phyloP scores from a whole-genome alignment of 2,888 invertebrate genomes.

The Noctua pronuba region DNA sequence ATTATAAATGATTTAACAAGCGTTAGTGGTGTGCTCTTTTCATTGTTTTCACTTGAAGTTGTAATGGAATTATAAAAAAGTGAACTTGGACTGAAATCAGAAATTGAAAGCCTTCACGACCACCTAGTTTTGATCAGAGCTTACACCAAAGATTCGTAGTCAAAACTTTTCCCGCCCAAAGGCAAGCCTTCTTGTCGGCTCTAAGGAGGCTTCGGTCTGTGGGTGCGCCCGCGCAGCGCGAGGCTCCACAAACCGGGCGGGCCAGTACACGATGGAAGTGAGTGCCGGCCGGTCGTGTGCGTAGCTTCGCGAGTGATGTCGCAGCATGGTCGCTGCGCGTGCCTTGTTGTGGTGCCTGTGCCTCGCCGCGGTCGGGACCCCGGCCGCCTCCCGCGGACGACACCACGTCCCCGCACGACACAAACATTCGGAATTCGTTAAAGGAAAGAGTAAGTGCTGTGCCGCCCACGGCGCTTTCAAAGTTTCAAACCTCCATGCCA shows the following conservation, averaged over 20 bases:
- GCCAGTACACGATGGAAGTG: conserved; percentile 87
- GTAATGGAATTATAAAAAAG: neutral
- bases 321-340: conserved; percentile 87
- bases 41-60: neutral
- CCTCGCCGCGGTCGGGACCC: conserved; percentile 76
- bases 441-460: conserved; percentile 94
- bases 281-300: conserved; percentile 83
- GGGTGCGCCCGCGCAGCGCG: conserved; percentile 83
- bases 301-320: conserved; percentile 86
- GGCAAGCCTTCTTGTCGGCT: conserved; percentile 54
- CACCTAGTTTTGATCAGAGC: neutral
- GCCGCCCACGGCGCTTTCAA: conserved; percentile 74
- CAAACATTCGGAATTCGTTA: conserved; percentile 93
- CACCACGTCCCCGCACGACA: conserved; percentile 80
- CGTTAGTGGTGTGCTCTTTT: too few relatives aligned
- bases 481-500: conserved; percentile 53
- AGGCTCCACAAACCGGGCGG: conserved; percentile 80
- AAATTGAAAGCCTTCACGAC: neutral
- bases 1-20: neutral
- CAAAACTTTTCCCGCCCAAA: conserved; percentile 76
- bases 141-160: conserved; percentile 3
- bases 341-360: conserved; percentile 85
- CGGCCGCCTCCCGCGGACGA: conserved; percentile 78
- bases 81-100: neutral
- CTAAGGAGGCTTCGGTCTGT: conserved; percentile 75